phyloP scores from a whole-genome alignment of 2,888 invertebrate species.

The Orthosia incerta region DNA sequence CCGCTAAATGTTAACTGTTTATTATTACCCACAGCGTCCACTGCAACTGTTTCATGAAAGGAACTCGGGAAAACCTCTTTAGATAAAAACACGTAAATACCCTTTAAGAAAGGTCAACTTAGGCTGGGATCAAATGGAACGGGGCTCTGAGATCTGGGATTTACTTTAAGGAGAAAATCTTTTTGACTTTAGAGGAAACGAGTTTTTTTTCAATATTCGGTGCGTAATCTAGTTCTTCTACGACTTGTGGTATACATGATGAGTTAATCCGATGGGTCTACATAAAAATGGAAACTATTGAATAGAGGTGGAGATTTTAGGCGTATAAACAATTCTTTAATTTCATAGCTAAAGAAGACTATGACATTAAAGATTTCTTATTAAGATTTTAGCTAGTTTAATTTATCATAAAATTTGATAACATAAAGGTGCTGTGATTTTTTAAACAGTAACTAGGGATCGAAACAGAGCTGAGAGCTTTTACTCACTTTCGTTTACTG shows the following conservation, averaged over 20 bases:
- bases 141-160: conserved; percentile 2
- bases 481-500: neutral
- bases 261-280: neutral
- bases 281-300: neutral
- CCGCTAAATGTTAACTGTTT: conserved; percentile 58
- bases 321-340: too few relatives aligned
- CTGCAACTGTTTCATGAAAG: conserved; percentile 38
- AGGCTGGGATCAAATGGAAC: conserved; percentile 3
- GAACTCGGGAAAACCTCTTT: conserved; percentile 9
- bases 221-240: neutral
- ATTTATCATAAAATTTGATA: neutral
- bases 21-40: conserved; percentile 49
- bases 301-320: neutral
- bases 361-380: neutral
- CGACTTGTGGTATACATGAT: neutral
- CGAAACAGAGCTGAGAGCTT: too few relatives aligned
- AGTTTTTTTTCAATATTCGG: neutral
- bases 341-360: too few relatives aligned
- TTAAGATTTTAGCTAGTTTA: neutral
- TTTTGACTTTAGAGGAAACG: neutral
- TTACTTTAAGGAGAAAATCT: conserved; percentile 13
- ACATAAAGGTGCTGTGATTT: too few relatives aligned
- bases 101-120: conserved; percentile 10
- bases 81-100: conserved; percentile 22
- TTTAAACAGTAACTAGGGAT: too few relatives aligned